Evolutionary conservation across 2,113 vertebrate genomes (phyloP).

Genomic region (Axis porcinus): DNA sequence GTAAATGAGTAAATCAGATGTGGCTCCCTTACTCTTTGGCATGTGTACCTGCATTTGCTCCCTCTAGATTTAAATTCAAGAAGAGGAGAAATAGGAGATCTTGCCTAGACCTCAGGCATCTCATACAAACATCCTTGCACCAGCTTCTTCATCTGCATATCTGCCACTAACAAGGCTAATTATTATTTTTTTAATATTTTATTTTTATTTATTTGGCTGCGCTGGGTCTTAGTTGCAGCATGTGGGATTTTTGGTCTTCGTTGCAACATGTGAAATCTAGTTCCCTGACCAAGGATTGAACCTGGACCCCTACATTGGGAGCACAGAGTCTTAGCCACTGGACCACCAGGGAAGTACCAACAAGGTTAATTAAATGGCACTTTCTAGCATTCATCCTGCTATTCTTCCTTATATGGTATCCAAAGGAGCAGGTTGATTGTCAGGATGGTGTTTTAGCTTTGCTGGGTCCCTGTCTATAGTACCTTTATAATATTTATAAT

Average conservation of each 20-base stretch:
- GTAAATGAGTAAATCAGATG: neutral
- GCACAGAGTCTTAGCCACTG: neutral
- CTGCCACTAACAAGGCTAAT: neutral
- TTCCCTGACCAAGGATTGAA: neutral
- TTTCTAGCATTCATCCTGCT: neutral
- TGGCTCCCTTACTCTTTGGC: neutral
- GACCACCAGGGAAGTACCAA: neutral
- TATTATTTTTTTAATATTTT: neutral
- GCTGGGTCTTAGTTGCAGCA: neutral
- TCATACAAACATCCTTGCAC: neutral
- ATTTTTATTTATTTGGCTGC: neutral
- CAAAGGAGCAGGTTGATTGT: neutral
- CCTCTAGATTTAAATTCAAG: neutral
- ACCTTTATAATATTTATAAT: slow-evolving; percentile 9
- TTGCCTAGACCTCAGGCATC: neutral
- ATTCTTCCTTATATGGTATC: neutral
- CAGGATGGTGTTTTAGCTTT: neutral
- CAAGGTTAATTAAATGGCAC: neutral
- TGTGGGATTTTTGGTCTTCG: neutral
- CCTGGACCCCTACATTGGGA: neutral
- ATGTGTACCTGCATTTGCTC: neutral
- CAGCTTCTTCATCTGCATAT: neutral
- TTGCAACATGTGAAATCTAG: neutral
- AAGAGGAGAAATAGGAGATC: neutral
- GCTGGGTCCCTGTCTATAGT: neutral